Evolutionary conservation across 2,113 vertebrate species (phyloP).

Genomic region (Daphoenositta chrysoptera): DNA sequence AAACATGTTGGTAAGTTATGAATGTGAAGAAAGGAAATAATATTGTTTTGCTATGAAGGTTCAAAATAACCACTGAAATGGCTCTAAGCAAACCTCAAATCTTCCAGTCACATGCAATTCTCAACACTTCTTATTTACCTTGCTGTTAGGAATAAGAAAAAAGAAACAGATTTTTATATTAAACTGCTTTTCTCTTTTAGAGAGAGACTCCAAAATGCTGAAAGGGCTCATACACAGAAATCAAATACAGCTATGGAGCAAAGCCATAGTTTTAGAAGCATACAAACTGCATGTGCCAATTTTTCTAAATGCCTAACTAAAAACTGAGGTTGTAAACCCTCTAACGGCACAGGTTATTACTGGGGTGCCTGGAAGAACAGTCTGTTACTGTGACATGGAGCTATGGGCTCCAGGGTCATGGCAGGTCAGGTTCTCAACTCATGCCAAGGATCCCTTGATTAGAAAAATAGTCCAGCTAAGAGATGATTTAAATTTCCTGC

Average conservation of each 20-base stretch:
- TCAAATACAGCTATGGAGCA: background rate
- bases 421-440: background rate
- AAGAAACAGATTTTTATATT: background rate
- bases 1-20: constrained; percentile 24
- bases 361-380: background rate
- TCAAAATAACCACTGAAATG: constrained; percentile 21
- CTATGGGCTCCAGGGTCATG: background rate
- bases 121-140: constrained; percentile 5
- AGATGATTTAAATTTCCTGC: background rate
- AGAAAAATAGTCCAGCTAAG: background rate
- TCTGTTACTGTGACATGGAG: background rate
- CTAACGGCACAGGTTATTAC: background rate
- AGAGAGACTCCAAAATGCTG: background rate
- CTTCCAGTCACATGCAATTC: background rate
- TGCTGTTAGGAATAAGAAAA: background rate
- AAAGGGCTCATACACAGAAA: background rate
- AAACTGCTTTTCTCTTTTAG: background rate
- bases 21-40: constrained; percentile 15
- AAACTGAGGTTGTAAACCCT: background rate
- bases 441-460: background rate
- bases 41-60: background rate
- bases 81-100: constrained; percentile 3
- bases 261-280: background rate
- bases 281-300: background rate
- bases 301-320: background rate